phyloP scores from a whole-genome alignment of 2,797 vertebrate species.

The Thunnus albacares region DNA sequence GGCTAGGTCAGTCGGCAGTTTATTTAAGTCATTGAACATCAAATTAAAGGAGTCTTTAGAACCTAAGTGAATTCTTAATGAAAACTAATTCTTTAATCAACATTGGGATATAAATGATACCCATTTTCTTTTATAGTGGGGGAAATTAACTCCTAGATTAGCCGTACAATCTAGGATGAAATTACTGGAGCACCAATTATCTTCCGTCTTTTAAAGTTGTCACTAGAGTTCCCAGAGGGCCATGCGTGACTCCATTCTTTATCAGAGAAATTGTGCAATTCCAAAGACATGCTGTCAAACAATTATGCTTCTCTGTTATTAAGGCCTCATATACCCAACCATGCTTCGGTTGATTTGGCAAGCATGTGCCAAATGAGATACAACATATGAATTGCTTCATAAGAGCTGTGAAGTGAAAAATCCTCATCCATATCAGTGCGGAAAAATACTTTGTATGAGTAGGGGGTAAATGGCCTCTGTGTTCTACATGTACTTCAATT shows the following conservation, averaged over 20 bases:
- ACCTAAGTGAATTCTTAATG: slow-evolving; percentile 99
- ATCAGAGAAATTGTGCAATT: slow-evolving; percentile 87
- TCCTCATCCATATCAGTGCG: slow-evolving; percentile 73
- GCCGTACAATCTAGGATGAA: slow-evolving; percentile 88
- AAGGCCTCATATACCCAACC: slow-evolving; percentile 83
- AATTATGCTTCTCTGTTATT: slow-evolving; percentile 86
- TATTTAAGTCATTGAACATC: slow-evolving; percentile 96
- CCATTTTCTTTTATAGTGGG: slow-evolving; percentile 91
- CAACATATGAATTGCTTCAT: slow-evolving; percentile 80
- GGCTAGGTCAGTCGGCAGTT: slow-evolving; percentile 91
- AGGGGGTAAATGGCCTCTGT: slow-evolving; percentile 82
- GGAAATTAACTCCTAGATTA: slow-evolving; percentile 97
- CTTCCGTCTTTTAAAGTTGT: slow-evolving; percentile 87
- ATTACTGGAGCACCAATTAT: slow-evolving; percentile 90
- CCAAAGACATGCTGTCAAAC: slow-evolving; percentile 86
- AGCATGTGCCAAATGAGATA: slow-evolving; percentile 83
- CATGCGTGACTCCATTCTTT: slow-evolving; percentile 82
- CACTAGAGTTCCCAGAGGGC: slow-evolving; percentile 86
- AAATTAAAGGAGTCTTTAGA: slow-evolving; percentile 98
- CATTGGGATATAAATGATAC: slow-evolving; percentile 96
- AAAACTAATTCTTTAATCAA: slow-evolving; percentile 99
- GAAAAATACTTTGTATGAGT: slow-evolving; percentile 81
- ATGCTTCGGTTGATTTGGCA: slow-evolving; percentile 80
- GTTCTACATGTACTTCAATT: slow-evolving; percentile 83
- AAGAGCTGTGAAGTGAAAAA: slow-evolving; percentile 80